Conservation (phyloP, 2,113 vertebrate species). For the Chamaetylas fuelleborni region DNA sequence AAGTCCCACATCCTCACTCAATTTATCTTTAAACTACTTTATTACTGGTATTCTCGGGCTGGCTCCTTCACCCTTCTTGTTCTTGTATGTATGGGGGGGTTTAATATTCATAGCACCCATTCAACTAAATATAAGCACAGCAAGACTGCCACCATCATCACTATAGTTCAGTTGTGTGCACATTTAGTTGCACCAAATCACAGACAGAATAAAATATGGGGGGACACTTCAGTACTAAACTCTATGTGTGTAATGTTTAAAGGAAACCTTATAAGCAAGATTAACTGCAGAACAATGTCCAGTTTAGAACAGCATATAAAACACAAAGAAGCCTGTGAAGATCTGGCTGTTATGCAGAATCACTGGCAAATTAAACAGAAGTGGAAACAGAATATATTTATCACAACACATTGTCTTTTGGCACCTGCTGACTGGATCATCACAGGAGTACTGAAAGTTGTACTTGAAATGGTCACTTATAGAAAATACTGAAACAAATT, state of each 20-base stretch:
- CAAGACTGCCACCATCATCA: neutral
- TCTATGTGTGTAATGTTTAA: neutral
- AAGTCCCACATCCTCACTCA: neutral
- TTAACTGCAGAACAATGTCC: neutral
- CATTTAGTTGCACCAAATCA: neutral
- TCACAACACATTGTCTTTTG: neutral
- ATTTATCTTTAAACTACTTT: neutral
- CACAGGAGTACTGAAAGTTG: neutral
- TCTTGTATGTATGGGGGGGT: accelerated
- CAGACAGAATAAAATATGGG: neutral
- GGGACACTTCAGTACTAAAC: neutral
- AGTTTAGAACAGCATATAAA: neutral
- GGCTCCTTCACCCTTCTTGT: neutral
- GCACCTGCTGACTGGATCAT: neutral
- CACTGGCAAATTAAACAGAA: neutral
- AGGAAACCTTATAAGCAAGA: neutral
- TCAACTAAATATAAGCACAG: neutral
- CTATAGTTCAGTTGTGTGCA: neutral
- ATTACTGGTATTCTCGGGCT: neutral
- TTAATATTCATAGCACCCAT: neutral
- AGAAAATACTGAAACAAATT: neutral
- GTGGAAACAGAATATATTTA: neutral
- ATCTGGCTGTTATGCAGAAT: neutral
- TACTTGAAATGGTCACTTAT: neutral
- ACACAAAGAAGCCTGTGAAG: neutral